Evolutionary conservation across 2,797 vertebrate species (phyloP).

Genomic region (Gymnopithys bicolor): DNA sequence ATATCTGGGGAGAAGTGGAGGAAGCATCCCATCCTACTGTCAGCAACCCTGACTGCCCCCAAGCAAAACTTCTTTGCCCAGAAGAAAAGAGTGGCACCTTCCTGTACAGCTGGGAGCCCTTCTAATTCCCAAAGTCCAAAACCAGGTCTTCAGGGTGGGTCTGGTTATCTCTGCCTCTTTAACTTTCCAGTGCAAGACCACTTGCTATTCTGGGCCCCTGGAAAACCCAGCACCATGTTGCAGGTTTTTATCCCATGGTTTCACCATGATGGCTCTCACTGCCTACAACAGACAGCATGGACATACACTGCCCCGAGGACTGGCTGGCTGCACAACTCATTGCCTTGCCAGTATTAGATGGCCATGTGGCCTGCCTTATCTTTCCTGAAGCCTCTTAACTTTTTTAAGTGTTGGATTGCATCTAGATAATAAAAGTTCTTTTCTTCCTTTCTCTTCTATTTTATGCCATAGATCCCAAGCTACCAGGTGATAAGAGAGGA

Average conservation of each 20-base stretch:
- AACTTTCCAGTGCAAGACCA: not conserved
- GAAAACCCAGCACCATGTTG: not conserved
- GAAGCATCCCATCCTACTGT: rapidly evolving
- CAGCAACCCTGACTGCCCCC: not conserved
- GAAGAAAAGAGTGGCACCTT: rapidly evolving
- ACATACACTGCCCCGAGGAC: rapidly evolving
- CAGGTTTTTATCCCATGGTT: not conserved
- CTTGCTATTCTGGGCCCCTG: not conserved
- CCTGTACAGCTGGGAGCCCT: not conserved
- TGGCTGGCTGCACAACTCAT: not conserved
- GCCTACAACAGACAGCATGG: not conserved
- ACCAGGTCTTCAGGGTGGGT: rapidly evolving
- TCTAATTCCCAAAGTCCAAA: not conserved
- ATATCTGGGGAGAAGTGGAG: not conserved
- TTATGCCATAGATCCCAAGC: not conserved
- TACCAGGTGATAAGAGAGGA: not conserved
- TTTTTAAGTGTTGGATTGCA: not conserved
- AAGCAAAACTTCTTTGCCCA: not conserved
- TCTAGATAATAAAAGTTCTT: not conserved
- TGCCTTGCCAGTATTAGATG: not conserved
- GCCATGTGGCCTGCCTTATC: not conserved
- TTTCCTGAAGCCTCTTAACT: not conserved
- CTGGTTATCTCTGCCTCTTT: not conserved
- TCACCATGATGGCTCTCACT: not conserved
- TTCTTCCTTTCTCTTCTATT: not conserved